These are phyloP conservation scores for Micropterix aruncella DNA, from an alignment of 2,888 invertebrate species.

Conservation along the genomic window DNA sequence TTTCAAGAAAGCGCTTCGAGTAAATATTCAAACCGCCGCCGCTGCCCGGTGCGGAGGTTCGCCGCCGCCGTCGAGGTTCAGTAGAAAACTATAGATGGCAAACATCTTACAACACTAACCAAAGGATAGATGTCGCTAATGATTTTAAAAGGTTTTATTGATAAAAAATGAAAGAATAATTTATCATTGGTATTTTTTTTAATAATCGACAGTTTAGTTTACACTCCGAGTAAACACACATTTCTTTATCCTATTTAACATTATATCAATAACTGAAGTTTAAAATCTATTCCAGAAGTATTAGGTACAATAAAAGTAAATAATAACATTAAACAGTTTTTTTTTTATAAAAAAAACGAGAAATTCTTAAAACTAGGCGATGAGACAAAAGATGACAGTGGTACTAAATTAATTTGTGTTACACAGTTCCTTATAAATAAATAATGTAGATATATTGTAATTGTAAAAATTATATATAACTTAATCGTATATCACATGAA, in stretches of 20 bases:
- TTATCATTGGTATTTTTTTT: neutral
- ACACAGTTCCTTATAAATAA: neutral
- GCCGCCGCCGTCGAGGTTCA: too few species aligned
- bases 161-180: neutral
- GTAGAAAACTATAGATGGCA: too few species aligned
- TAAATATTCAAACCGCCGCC: too few species aligned
- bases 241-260: neutral
- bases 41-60: too few species aligned
- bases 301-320: neutral
- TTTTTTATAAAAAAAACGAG: neutral
- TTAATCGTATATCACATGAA: neutral
- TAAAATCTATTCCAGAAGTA: neutral
- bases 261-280: neutral
- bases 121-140: too few species aligned
- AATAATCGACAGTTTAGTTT: neutral
- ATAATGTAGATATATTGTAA: neutral
- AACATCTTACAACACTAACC: too few species aligned
- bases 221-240: neutral
- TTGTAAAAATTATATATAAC: neutral
- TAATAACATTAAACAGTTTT: too few species aligned
- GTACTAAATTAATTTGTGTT: neutral
- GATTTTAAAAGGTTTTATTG: too few species aligned
- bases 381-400: neutral
- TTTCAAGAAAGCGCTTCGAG: too few species aligned
- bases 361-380: neutral